phyloP scores from a whole-genome alignment of 2,888 invertebrate genomes.

The Mythimna loreyi region DNA sequence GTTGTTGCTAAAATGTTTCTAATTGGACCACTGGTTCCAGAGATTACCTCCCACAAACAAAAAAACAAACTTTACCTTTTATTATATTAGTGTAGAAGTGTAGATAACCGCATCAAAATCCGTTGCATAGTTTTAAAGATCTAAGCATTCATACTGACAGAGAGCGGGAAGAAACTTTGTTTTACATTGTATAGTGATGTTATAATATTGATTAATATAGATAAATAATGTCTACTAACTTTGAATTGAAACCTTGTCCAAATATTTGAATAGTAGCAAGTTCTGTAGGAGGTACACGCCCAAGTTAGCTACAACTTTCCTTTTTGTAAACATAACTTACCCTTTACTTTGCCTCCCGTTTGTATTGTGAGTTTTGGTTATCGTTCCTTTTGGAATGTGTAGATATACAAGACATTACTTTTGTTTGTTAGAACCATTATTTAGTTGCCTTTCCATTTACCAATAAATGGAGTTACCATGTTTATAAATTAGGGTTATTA shows the following conservation, averaged over 20 bases:
- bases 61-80: too few relatives aligned
- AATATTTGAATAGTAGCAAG: constrained; percentile 57
- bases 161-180: too few relatives aligned
- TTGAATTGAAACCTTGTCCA: constrained; percentile 39
- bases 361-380: constrained; percentile 36
- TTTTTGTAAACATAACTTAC: constrained; percentile 51
- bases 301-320: constrained; percentile 43
- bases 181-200: too few relatives aligned
- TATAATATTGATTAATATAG: too few relatives aligned
- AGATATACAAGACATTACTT: constrained; percentile 20
- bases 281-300: constrained; percentile 40
- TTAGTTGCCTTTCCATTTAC: constrained; percentile 7
- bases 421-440: constrained; percentile 10
- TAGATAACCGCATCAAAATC: too few relatives aligned
- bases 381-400: constrained; percentile 24
- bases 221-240: constrained; percentile 39
- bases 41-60: too few relatives aligned
- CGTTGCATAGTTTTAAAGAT: too few relatives aligned
- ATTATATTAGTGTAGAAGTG: too few relatives aligned
- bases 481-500: constrained; percentile 3
- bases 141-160: too few relatives aligned
- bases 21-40: too few relatives aligned
- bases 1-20: too few relatives aligned
- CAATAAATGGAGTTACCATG: not conserved
- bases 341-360: constrained; percentile 51